phyloP scores from a whole-genome alignment of 2,888 invertebrate genomes.

The Dusona sp. region DNA sequence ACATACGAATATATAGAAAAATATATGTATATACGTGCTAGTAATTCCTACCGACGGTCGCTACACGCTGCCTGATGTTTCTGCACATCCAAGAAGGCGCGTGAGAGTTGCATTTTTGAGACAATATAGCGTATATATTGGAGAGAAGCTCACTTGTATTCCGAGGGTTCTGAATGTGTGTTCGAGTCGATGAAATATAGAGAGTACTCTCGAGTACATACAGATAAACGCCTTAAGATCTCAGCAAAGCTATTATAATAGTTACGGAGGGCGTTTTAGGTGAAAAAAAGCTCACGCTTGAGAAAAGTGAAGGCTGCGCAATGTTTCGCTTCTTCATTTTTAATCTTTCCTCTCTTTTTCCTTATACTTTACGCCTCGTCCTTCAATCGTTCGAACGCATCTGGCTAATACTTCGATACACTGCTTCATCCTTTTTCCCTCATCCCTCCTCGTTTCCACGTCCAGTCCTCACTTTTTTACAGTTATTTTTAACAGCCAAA shows the following conservation, averaged over 20 bases:
- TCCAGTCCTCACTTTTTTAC: constrained; percentile 32
- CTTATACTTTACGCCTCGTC: background rate
- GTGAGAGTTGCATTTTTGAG: constrained; percentile 66
- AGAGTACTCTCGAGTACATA: constrained; percentile 26
- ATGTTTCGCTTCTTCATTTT: constrained; percentile 38
- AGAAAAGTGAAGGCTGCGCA: constrained; percentile 58
- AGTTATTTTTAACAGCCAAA: constrained; percentile 44
- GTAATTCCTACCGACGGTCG: constrained; percentile 47
- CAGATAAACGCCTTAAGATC: constrained; percentile 27
- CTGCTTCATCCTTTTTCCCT: constrained; percentile 20
- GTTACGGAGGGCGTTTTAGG: constrained; percentile 20
- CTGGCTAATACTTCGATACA: constrained; percentile 12
- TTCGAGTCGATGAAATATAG: constrained; percentile 25
- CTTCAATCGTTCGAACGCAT: constrained; percentile 28
- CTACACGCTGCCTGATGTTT: constrained; percentile 40
- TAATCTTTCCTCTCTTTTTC: background rate
- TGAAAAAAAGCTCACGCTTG: constrained; percentile 22
- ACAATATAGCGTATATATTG: background rate
- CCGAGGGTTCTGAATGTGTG: constrained; percentile 48
- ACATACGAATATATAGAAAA: background rate
- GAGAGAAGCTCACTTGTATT: constrained; percentile 47
- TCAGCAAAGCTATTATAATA: constrained; percentile 36
- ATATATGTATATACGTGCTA: constrained; percentile 19
- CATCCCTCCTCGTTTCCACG: constrained; percentile 26
- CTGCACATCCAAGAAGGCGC: constrained; percentile 21